phyloP scores from a whole-genome alignment of 2,113 vertebrate species.

The Lamprologus callipterus region DNA sequence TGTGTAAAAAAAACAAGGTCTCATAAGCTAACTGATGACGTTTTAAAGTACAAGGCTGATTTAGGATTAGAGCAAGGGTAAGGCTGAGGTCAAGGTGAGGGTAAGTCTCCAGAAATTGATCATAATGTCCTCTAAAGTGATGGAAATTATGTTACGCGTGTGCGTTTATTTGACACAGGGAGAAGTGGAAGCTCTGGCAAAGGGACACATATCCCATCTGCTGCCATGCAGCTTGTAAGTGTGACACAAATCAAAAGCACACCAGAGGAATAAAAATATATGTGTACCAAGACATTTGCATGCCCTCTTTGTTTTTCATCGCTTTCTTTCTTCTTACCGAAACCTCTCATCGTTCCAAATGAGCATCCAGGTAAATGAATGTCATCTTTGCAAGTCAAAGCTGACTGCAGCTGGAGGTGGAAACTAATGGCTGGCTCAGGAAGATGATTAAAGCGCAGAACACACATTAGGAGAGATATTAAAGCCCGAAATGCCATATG shows the following conservation, averaged over 20 bases:
- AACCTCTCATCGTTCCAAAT: background rate
- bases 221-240: background rate
- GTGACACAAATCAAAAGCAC: background rate
- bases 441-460: conserved; percentile 12
- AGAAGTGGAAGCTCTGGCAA: background rate
- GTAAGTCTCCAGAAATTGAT: background rate
- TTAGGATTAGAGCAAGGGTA: background rate
- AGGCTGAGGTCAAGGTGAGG: background rate
- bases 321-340: background rate
- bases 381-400: background rate
- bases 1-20: background rate
- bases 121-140: background rate
- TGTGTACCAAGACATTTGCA: background rate
- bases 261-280: background rate
- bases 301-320: background rate
- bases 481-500: background rate
- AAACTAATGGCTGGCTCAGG: conserved; percentile 22
- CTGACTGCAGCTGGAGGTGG: conserved; percentile 13
- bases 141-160: background rate
- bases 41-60: background rate
- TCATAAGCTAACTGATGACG: background rate
- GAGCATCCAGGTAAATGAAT: background rate
- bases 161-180: background rate
- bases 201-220: conserved; percentile 47
- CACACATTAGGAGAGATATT: conserved; percentile 30